Evolutionary conservation across 2,888 invertebrate genomes (phyloP).

Genomic region (Helicoverpa assulta): DNA sequence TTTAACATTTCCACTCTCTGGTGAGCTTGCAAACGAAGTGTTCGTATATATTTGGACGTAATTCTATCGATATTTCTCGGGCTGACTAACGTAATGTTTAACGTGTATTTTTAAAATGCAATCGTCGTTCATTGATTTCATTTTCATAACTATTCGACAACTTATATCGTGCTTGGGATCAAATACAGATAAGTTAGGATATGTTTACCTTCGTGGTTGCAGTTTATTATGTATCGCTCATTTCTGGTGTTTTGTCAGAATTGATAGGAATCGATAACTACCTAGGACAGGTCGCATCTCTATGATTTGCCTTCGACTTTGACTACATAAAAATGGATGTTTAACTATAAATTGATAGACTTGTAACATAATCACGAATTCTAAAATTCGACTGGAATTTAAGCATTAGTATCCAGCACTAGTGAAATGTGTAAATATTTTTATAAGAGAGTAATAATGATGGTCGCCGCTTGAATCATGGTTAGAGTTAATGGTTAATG

Average conservation of each 20-base stretch:
- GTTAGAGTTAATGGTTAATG: conserved; percentile 70
- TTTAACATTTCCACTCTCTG: conserved; percentile 67
- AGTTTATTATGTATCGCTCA: conserved; percentile 34
- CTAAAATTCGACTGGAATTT: conserved; percentile 79
- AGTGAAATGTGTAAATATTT: conserved; percentile 81
- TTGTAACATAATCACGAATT: conserved; percentile 79
- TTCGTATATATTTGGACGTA: conserved; percentile 65
- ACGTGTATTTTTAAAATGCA: conserved; percentile 56
- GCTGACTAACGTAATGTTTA: conserved; percentile 66
- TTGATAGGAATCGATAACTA: conserved; percentile 53
- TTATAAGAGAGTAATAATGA: conserved; percentile 67
- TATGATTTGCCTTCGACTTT: conserved; percentile 66
- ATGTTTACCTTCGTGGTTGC: conserved; percentile 62
- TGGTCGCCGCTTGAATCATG: conserved; percentile 74
- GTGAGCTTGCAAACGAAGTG: conserved; percentile 75
- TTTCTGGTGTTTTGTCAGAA: conserved; percentile 50
- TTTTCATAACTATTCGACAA: conserved; percentile 69
- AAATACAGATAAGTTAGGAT: conserved; percentile 86
- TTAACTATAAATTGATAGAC: conserved; percentile 70
- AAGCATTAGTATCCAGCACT: conserved; percentile 73
- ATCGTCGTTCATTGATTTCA: conserved; percentile 60
- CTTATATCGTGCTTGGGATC: conserved; percentile 89
- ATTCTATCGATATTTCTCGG: conserved; percentile 63
- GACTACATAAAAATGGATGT: conserved; percentile 54
- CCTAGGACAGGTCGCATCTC: conserved; percentile 39